phyloP scores from a whole-genome alignment of 1,140 invertebrate genomes.

The Trypoxylus dichotomus region DNA sequence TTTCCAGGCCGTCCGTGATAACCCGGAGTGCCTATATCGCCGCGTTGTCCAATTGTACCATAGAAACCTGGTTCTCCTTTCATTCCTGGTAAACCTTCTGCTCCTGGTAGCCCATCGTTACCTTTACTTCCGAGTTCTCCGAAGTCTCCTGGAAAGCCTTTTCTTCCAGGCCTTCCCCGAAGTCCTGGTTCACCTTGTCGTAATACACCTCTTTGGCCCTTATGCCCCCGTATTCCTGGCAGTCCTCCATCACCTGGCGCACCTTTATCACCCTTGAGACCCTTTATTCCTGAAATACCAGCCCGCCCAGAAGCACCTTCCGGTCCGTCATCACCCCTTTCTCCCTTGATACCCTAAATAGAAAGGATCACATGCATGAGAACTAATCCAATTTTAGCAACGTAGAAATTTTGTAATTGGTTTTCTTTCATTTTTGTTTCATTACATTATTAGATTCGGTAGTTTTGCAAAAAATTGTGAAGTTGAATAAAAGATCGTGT shows the following conservation, averaged over 20 bases:
- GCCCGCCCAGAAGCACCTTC: constrained; percentile 56
- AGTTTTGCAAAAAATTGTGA: no score
- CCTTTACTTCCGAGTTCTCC: constrained; percentile 55
- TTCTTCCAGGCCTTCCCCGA: constrained; percentile 58
- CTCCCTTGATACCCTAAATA: constrained; percentile 51
- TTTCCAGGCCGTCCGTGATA: constrained; percentile 57
- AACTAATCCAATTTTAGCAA: no score
- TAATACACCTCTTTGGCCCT: constrained; percentile 57
- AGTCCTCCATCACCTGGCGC: constrained; percentile 66
- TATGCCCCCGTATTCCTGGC: constrained; percentile 64
- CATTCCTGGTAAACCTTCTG: constrained; percentile 58
- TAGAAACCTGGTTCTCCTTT: constrained; percentile 52
- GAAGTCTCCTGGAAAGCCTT: constrained; percentile 53
- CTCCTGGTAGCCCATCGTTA: constrained; percentile 58
- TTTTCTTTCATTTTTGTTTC: no score
- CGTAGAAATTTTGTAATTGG: no score
- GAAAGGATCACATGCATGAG: no score
- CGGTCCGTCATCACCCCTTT: constrained; percentile 56
- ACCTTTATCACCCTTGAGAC: constrained; percentile 58
- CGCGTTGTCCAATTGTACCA: constrained; percentile 53
- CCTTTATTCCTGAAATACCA: constrained; percentile 52
- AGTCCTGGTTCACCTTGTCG: constrained; percentile 57
- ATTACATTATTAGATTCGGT: no score
- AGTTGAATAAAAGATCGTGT: no score
- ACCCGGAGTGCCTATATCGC: constrained; percentile 58